Conservation (phyloP, 2,113 vertebrate species). For the Nannospalax galili region DNA sequence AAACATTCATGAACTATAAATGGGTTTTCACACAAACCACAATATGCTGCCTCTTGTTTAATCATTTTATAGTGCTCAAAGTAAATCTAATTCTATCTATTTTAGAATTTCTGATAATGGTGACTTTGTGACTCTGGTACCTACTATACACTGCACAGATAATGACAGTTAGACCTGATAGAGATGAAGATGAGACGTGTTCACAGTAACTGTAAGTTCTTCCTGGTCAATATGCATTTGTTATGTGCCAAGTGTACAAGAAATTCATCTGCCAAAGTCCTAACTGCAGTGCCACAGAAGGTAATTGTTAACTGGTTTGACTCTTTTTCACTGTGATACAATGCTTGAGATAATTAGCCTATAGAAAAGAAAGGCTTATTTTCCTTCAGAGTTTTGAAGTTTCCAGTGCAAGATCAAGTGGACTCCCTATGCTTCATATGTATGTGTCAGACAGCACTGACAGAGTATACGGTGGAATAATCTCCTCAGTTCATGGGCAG, state of each 20-base stretch:
- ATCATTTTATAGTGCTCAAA: slow-evolving; percentile 52
- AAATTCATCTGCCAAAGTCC: not conserved
- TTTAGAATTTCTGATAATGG: slow-evolving; percentile 18
- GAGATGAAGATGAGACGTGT: not conserved
- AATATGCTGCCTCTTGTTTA: not conserved
- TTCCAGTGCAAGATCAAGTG: not conserved
- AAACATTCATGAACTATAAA: slow-evolving; percentile 5
- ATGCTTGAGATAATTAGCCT: not conserved
- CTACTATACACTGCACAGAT: slow-evolving; percentile 1
- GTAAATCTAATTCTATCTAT: slow-evolving; percentile 45
- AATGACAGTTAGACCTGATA: not conserved
- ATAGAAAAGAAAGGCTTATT: not conserved
- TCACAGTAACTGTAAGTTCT: not conserved
- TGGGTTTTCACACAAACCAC: not conserved
- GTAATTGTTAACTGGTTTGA: not conserved
- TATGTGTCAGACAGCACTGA: not conserved
- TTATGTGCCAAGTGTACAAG: not conserved
- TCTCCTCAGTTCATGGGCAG: not conserved
- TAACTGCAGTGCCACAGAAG: not conserved
- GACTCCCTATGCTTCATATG: not conserved
- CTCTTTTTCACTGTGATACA: not conserved
- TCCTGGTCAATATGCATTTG: not conserved
- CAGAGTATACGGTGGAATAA: not conserved
- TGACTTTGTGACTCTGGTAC: not conserved
- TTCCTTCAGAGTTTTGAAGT: not conserved